Percentiles rank a stretch among this genome's conserved stretches.
phyloP scores from a whole-genome alignment of 2,113 vertebrate genomes.

The Eidolon helvum region DNA sequence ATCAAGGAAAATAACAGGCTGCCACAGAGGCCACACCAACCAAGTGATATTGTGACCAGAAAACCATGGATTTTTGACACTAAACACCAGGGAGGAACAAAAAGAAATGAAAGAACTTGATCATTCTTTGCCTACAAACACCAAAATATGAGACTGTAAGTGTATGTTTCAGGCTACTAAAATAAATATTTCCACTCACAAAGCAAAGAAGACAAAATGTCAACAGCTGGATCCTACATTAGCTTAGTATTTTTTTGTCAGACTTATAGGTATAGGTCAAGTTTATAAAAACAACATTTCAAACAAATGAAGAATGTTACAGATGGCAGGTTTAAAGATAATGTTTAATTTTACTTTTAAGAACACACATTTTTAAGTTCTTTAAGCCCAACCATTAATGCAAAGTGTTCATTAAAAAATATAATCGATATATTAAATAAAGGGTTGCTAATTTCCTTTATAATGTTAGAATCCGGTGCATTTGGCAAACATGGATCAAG shows the following conservation, averaged over 20 bases:
- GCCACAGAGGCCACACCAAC: constrained; percentile 1
- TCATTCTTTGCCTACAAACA: neutral
- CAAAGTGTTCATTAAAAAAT: constrained; percentile 38
- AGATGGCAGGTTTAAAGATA: neutral
- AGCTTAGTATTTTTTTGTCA: neutral
- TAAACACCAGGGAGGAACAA: neutral
- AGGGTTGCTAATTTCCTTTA: neutral
- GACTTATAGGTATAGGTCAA: neutral
- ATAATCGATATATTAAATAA: neutral
- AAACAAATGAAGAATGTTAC: constrained; percentile 12
- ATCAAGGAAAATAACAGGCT: constrained; percentile 57
- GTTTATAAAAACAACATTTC: neutral
- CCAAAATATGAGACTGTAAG: neutral
- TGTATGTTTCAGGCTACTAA: neutral
- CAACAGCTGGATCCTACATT: neutral
- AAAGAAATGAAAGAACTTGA: neutral
- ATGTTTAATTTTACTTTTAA: neutral
- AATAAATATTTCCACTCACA: neutral
- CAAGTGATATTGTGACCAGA: neutral
- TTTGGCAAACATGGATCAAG: neutral
- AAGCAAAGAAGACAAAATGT: neutral
- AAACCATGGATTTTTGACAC: neutral
- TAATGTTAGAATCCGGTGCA: neutral
- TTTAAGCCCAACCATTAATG: neutral
- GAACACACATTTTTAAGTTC: neutral